Base-by-base conservation (phyloP, 2,113 vertebrate species). In the Lutjanus erythropterus region DNA sequence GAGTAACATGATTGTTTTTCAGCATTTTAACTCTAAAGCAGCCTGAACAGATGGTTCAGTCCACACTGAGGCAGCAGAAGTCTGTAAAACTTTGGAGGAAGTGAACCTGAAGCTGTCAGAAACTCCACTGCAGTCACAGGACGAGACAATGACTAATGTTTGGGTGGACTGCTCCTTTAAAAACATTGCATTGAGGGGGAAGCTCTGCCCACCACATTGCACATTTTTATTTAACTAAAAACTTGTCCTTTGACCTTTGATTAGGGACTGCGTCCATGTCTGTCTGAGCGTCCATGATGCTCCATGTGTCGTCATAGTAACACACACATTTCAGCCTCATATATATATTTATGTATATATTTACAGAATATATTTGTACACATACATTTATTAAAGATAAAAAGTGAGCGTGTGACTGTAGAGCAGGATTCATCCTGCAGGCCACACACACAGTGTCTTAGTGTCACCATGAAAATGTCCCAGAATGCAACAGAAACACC, bases 331-430 rank as follows among this genome's bases (percentile, higher is more conserved):
- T 58, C 69, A 67, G 4, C 72, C 37, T 82, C 47, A 74, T 59
- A 87, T 80, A 65, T 61, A 87, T 53, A 41, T 23, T 69, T 58
- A 50, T 83, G 60, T 49, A 15, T 71, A 21, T 82, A 8, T 65
- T 69, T 85, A 87, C 83, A 88, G 58, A 23, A 67, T 81, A 75
- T 71, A 81, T 85, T 52, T 86, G 73, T 85, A 87, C 86, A 85
- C 60, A 42, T 35, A 62, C 46, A 37, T 65, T 50, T 66, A 50
- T 55, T 70, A 25, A 66, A 83, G 58, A 66, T 25, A 56, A 53
- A 33, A 6, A 19, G 6, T 61, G 58, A 23, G 2, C 1, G 29
- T 58, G 37, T 31, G 61, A 29, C 31, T n/a, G 71, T 0, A 23
- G 46, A n/a, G 1, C 19, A 15, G 61, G 59, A 41, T 11, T 25